These are phyloP conservation scores for Tetrao urogallus DNA, from an alignment of 2,113 vertebrate species.

Conservation along the genomic window DNA sequence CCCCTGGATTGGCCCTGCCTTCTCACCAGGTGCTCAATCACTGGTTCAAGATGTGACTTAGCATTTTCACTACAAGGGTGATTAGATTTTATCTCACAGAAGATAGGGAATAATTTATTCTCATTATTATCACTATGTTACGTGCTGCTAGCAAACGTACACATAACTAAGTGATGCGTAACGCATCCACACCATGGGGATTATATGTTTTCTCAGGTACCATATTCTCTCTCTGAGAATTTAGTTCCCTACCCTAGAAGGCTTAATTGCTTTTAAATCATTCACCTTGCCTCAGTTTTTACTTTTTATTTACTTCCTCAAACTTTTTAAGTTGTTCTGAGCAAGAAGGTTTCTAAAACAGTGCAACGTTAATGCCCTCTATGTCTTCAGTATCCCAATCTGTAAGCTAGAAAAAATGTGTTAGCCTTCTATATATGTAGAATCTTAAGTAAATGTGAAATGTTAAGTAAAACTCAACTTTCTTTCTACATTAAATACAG, in stretches of 20 bases:
- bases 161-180: background rate
- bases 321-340: no score
- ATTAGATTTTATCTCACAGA: background rate
- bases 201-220: background rate
- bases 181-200: background rate
- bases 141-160: background rate
- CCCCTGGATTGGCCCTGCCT: no score
- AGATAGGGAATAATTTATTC: background rate
- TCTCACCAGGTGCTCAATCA: no score
- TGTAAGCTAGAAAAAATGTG: background rate
- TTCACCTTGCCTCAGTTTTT: background rate
- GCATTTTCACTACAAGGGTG: background rate
- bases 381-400: background rate
- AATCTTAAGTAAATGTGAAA: background rate
- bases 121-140: background rate
- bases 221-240: background rate
- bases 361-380: background rate
- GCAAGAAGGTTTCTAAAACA: background rate
- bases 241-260: background rate
- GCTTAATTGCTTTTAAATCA: background rate
- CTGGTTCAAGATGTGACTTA: no score
- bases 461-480: accelerated
- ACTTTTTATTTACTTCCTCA: background rate
- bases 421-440: background rate
- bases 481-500: no score